These are phyloP conservation scores for Trochalopteron elliotii DNA, from an alignment of 2,113 vertebrate species.

Conservation along the genomic window DNA sequence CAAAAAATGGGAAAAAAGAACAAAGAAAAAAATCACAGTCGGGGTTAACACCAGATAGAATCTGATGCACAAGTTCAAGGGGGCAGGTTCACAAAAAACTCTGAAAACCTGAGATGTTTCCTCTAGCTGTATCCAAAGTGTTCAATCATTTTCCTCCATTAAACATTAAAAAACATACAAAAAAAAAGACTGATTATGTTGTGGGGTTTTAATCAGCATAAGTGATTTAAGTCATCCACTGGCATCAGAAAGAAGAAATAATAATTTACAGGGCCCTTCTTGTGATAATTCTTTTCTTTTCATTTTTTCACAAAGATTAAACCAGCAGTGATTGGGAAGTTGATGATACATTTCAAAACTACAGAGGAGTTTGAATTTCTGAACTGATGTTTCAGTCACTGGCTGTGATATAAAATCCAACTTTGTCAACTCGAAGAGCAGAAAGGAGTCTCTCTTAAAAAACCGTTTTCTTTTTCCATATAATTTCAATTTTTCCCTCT, in stretches of 20 bases:
- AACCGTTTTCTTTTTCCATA: neutral
- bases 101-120: neutral
- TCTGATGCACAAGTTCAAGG: neutral
- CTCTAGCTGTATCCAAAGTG: neutral
- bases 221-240: neutral
- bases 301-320: neutral
- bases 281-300: neutral
- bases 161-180: neutral
- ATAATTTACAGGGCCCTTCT: neutral
- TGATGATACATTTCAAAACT: neutral
- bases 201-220: neutral
- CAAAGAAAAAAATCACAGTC: neutral
- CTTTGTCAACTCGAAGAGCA: neutral
- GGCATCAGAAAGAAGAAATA: neutral
- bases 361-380: neutral
- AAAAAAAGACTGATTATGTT: neutral
- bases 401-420: neutral
- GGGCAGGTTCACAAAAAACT: neutral
- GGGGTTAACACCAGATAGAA: neutral
- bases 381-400: neutral
- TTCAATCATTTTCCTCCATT: neutral
- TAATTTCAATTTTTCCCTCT: slow-evolving; percentile 1
- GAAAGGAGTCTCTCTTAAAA: neutral
- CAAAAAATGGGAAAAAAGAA: neutral
- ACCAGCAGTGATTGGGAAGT: neutral